Percentiles rank a stretch among this genome's conserved stretches.
These are phyloP conservation scores for Porites evermanni DNA, from an alignment of 92 coral and sea anemone genomes.

Conservation along the genomic window DNA sequence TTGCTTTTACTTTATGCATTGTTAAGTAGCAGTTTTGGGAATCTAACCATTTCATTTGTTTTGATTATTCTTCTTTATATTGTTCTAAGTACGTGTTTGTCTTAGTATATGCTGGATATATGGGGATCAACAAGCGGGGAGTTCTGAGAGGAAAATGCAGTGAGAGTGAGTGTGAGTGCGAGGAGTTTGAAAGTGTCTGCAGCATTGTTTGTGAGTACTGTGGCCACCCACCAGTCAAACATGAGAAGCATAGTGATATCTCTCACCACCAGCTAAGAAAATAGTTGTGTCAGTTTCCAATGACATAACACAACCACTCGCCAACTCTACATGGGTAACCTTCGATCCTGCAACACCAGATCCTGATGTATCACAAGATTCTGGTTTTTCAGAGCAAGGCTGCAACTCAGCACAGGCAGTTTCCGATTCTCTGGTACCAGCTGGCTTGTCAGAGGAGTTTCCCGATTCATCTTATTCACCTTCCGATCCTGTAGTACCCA, in stretches of 20 bases:
- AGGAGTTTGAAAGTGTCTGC: constrained; percentile 38
- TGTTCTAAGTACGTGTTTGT: constrained; percentile 16
- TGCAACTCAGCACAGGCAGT: constrained; percentile 5
- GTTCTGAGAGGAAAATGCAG: constrained; percentile 36
- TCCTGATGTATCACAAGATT: constrained; percentile 21
- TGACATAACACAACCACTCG: background rate
- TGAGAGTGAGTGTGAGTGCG: constrained; percentile 37
- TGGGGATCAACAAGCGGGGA: constrained; percentile 43
- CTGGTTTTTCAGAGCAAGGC: constrained; percentile 7
- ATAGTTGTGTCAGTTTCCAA: background rate
- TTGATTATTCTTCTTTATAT: constrained; percentile 11
- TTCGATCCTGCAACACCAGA: constrained; percentile 19
- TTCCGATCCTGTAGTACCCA: constrained; percentile 25
- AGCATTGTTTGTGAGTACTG: constrained; percentile 42
- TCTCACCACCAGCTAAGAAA: constrained; percentile 44
- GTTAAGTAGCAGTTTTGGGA: constrained; percentile 20
- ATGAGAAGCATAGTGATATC: constrained; percentile 28
- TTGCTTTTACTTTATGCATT: constrained; percentile 9
- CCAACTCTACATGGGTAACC: constrained; percentile 25
- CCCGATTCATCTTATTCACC: constrained; percentile 18
- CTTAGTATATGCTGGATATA: constrained; percentile 21
- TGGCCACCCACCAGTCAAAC: constrained; percentile 44
- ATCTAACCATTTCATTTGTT: constrained; percentile 12
- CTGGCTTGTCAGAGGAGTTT: constrained; percentile 31
- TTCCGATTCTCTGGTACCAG: constrained; percentile 16